Evolutionary conservation across 2,797 vertebrate species (phyloP), one percentile per base, ranked within the genome.

Genomic region (Ibycter americanus): DNA sequence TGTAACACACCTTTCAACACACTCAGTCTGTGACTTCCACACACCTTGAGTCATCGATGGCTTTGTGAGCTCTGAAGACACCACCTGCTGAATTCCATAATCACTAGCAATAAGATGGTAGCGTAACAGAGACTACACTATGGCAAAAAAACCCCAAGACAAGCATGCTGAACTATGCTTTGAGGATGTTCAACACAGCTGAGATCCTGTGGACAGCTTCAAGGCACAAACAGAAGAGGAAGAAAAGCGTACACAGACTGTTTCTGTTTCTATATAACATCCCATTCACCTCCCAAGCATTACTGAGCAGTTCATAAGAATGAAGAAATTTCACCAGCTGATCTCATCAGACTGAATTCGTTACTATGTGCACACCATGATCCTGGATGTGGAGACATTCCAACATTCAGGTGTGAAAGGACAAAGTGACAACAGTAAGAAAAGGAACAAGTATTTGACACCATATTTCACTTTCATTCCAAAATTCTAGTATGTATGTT

Each of bases 111-210:
- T 23, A 71, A 32, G 77, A 56, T 7, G 40, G 29, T 34, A 27
- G 22, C 46, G 42, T 38, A 85, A 62, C 18, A 38, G 25, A 54
- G 52, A 54, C 52, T n/a, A 31, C 8, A 66, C 22, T 12, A 36
- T 1, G 1, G 47, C 5, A 47, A 44, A 51, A 36, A 59, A 20
- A 2, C 0, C 4, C 32, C n/a, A 54, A 54, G 38, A 54, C 10
- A 26, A 36, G 20, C 6, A 11, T 27, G 22, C 32, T n/a, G 71
- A 89, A 51, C 18, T 29, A 21, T 40, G n/a, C n/a, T 62, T 44
- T 67, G 42, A 61, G 54, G 31, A 56, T 34, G 42, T 62, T 73
- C 77, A 86, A 7, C 11, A 16, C 5, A 51, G 78, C 54, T 52
- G 61, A 90, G 61, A 72, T 51, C 31, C 23, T 36, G n/a, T 4